Evolutionary conservation across 2,113 vertebrate genomes (phyloP).

Genomic region (Boulengeromyrus knoepffleri): DNA sequence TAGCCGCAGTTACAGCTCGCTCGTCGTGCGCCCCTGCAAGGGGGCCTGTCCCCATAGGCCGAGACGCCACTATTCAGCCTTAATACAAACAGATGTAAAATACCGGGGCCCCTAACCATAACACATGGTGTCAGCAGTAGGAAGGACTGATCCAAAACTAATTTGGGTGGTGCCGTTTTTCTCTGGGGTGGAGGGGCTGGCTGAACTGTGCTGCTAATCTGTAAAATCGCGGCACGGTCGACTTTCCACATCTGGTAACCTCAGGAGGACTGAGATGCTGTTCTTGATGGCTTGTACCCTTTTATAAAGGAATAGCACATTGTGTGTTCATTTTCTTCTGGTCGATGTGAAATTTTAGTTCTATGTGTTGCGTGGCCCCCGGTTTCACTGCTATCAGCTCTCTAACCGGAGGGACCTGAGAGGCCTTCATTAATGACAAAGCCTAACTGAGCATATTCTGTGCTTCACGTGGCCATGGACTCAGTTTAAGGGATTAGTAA

Average conservation of each 20-base stretch:
- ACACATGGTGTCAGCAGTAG: not conserved
- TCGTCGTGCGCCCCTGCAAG: not conserved
- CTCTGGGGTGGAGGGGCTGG: not conserved
- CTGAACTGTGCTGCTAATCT: not conserved
- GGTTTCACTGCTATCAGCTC: not conserved
- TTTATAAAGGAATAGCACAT: not conserved
- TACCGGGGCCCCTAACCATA: not conserved
- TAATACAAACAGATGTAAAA: not conserved
- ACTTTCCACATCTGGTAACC: not conserved
- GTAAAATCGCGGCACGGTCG: not conserved
- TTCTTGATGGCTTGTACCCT: not conserved
- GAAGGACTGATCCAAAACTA: not conserved
- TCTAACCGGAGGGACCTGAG: not conserved
- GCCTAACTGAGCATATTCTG: not conserved
- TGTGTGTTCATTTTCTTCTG: not conserved
- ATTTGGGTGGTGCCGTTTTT: not conserved
- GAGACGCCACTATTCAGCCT: not conserved
- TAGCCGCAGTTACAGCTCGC: not conserved
- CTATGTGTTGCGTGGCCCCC: not conserved
- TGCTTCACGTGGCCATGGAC: not conserved
- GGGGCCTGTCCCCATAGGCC: not conserved
- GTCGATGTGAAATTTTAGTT: not conserved
- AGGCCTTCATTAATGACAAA: not conserved
- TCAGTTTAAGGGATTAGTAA: not conserved
- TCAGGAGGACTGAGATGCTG: not conserved